phyloP scores from a whole-genome alignment of 2,113 vertebrate species.

The human region GRCh38 chr16:4850001-4850500 shows the following conservation, averaged over 20 bases:
- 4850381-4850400: neutral
- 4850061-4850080: constrained; percentile 23
- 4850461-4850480: neutral
- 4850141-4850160: constrained; percentile 27
- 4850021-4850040: neutral
- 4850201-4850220: neutral
- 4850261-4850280: neutral
- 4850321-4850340: constrained; percentile 8
- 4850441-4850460: neutral
- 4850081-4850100: constrained; percentile 31
- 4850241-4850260: neutral
- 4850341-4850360: neutral
- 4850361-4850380: neutral
- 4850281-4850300: neutral
- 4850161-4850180: neutral
- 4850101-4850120: neutral
- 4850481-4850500: neutral
- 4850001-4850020: neutral
- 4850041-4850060: neutral
- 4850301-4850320: neutral
- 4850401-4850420: neutral
- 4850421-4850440: neutral
- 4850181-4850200: neutral
- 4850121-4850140: neutral
- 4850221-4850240: constrained; percentile 19